Percentiles rank a stretch among this genome's conserved stretches.
These are phyloP conservation scores for Hymenochirus boettgeri DNA, from an alignment of 2,113 vertebrate genomes.

Conservation along the genomic window DNA sequence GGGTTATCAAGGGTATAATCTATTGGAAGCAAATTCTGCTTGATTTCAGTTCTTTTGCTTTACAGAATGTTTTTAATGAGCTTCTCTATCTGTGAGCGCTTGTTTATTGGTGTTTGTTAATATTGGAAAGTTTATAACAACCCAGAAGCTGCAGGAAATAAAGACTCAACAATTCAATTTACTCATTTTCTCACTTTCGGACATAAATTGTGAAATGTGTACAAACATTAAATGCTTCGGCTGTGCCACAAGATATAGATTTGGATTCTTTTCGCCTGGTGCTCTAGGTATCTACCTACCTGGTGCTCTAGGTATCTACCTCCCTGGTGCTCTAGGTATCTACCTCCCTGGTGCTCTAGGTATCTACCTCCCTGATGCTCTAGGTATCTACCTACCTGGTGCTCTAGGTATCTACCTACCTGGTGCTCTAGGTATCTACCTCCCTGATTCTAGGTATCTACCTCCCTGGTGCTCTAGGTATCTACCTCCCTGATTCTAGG, in stretches of 20 bases:
- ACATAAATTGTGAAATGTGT: constrained; percentile 13
- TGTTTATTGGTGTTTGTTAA: constrained; percentile 19
- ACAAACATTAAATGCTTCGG: not conserved
- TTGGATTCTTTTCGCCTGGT: not conserved
- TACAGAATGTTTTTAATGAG: constrained; percentile 12
- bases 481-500: no score
- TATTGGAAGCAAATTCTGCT: not conserved
- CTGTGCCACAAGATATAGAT: not conserved
- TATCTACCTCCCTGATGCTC: no score
- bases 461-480: no score
- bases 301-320: no score
- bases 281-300: no score
- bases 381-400: no score
- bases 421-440: no score
- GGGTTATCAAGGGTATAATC: not conserved
- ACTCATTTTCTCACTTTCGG: not conserved
- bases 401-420: no score
- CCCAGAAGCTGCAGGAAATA: not conserved
- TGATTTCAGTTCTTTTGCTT: constrained; percentile 6
- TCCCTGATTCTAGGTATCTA: no score
- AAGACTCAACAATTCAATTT: not conserved
- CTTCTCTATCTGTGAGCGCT: constrained; percentile 4
- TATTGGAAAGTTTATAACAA: constrained; percentile 12
- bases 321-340: no score
- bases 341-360: no score